Conservation (phyloP, 2,888 invertebrate genomes). For the Neoaliturus tenellus region DNA sequence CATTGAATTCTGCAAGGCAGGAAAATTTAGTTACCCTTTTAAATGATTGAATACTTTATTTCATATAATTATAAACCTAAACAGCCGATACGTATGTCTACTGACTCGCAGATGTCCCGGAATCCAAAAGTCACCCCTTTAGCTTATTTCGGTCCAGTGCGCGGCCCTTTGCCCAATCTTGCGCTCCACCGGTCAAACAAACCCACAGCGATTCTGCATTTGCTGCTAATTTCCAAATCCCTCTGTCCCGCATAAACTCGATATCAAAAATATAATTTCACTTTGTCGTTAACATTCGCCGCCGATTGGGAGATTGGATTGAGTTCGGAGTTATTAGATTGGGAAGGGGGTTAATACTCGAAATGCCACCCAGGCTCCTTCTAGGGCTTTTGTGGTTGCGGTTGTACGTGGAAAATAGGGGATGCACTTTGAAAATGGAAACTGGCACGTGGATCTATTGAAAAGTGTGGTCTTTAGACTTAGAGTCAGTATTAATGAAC, state of each 20-base stretch:
- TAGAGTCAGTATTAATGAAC: too few species aligned
- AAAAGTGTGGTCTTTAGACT: too few species aligned
- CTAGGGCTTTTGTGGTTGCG: too few species aligned
- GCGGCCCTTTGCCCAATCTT: slow-evolving; percentile 17
- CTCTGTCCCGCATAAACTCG: slow-evolving; percentile 7
- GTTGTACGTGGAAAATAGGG: too few species aligned
- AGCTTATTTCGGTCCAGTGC: neutral
- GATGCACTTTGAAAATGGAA: too few species aligned
- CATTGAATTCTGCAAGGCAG: too few species aligned
- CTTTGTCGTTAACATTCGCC: neutral
- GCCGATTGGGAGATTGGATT: slow-evolving; percentile 8
- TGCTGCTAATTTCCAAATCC: slow-evolving; percentile 26
- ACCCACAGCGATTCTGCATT: neutral
- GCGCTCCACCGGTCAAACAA: slow-evolving; percentile 1
- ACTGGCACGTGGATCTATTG: too few species aligned
- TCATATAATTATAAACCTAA: too few species aligned
- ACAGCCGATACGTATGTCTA: too few species aligned
- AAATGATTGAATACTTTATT: too few species aligned
- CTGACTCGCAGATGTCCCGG: neutral
- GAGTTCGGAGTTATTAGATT: neutral
- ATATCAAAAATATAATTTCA: slow-evolving; percentile 21
- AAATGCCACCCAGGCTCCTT: too few species aligned
- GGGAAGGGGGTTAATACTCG: neutral
- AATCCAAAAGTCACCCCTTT: slow-evolving; percentile 21
- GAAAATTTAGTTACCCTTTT: too few species aligned